phyloP scores from a whole-genome alignment of 2,113 vertebrate genomes.

The Erythrolamprus reginae region DNA sequence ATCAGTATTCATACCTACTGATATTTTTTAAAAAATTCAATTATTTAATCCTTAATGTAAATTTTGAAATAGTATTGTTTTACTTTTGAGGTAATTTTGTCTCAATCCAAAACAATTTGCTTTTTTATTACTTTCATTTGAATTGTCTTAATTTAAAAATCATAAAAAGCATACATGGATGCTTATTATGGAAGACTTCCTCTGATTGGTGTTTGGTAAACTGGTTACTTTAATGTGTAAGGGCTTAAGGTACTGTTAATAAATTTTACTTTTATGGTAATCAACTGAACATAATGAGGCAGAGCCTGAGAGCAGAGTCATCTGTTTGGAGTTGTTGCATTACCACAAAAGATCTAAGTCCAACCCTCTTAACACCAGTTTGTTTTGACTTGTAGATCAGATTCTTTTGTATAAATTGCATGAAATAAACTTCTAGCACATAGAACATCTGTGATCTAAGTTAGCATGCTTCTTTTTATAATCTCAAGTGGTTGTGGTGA shows the following conservation, averaged over 20 bases:
- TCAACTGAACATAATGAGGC: neutral
- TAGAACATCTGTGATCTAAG: neutral
- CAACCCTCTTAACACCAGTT: neutral
- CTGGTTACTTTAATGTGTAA: neutral
- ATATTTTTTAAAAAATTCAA: neutral
- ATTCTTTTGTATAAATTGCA: neutral
- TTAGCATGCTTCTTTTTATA: neutral
- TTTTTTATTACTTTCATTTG: neutral
- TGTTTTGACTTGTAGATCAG: neutral
- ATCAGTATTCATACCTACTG: neutral
- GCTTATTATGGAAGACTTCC: neutral
- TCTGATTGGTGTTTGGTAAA: neutral
- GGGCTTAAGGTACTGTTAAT: neutral
- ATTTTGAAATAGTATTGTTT: neutral
- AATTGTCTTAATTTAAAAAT: neutral
- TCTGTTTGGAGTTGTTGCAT: neutral
- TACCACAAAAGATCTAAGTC: neutral
- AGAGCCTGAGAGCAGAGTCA: neutral
- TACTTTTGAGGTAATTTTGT: neutral
- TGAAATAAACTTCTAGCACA: neutral
- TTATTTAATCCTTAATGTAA: neutral
- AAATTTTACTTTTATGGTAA: neutral
- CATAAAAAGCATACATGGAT: neutral
- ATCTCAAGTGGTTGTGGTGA: conserved; percentile 75
- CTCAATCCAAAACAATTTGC: neutral